Conservation (phyloP, 1,140 invertebrate species). For the Pteromalus puparum region DNA sequence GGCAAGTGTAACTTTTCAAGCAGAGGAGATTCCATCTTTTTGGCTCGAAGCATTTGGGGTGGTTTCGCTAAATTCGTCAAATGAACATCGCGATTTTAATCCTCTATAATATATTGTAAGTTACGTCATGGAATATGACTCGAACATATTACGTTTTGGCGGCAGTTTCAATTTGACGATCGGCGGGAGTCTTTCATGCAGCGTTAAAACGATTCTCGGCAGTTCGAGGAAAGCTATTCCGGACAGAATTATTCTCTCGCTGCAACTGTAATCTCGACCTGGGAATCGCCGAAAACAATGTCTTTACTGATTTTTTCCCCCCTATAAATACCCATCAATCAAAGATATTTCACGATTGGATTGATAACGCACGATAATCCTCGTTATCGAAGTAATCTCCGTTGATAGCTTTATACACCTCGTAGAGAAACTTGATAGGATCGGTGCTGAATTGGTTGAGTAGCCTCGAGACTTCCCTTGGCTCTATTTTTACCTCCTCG, state of each 20-base stretch:
- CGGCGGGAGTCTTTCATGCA: slow-evolving; percentile 65
- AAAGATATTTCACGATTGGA: not conserved
- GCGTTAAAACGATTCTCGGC: slow-evolving; percentile 63
- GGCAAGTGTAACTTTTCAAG: slow-evolving; percentile 56
- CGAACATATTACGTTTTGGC: slow-evolving; percentile 62
- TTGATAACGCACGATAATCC: slow-evolving; percentile 60
- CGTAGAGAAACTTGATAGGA: slow-evolving; percentile 63
- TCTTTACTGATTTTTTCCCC: not conserved
- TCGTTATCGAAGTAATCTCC: slow-evolving; percentile 69
- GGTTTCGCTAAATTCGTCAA: slow-evolving; percentile 50
- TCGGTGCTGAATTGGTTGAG: slow-evolving; percentile 56
- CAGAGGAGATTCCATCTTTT: slow-evolving; percentile 58
- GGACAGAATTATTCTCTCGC: slow-evolving; percentile 68
- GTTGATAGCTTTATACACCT: slow-evolving; percentile 66
- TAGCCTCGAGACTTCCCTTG: slow-evolving; percentile 60
- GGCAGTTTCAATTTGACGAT: slow-evolving; percentile 52
- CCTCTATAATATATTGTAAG: too few species aligned
- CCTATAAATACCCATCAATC: too few species aligned
- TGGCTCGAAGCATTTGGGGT: not conserved
- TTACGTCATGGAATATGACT: too few species aligned
- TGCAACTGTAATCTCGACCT: slow-evolving; percentile 66
- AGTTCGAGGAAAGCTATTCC: slow-evolving; percentile 69
- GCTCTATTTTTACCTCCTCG: slow-evolving; percentile 59
- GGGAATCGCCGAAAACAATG: not conserved
- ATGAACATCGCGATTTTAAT: too few species aligned